Evolutionary conservation across 1,140 invertebrate species (phyloP), one percentile per base, ranked within the genome.

Genomic region (Theocolax elegans): DNA sequence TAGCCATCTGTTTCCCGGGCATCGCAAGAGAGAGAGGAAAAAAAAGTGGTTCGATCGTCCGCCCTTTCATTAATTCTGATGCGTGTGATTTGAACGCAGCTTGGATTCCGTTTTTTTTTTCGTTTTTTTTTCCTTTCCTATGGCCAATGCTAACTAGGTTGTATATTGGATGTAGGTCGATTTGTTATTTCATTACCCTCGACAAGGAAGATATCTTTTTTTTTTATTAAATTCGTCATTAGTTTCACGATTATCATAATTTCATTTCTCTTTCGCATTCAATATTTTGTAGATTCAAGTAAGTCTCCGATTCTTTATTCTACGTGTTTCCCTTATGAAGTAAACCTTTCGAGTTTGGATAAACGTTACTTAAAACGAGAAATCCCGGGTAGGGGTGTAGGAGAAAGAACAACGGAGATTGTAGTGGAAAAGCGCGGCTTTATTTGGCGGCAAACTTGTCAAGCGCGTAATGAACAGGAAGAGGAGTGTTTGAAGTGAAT

Each of bases 1-100:
- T 81, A 78, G 80, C 84, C 84, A 86, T 85, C 83, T 86, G 83
- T 85, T 85, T 76, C 82, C 78, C 78, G n/a, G 19, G 27, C 35
- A 15, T 40, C 7, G 74, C 77, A 8, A 53, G 46, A 38, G 13
- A 53, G 31, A 54, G 13, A 44, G 17, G 31, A 29, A 46, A 19
- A 31, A 1, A 46, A 42, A 51, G 9, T 7, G 19, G 48, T 25
- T 12, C 17, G 25, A 35, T 23, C 27, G 40, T 2, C 8, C 27
- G 9, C 1, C n/a, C 38, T 64, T 49, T 51, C 31, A 51, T 64
- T 64, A 64, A 19, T 8, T 51, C 40, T 64, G 46, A 51, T 21
- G 17, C 12, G 25, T 54, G 49, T 35, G 25, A 54, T 66, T 64
- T 53, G 7, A 40, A 64, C 51, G 31, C 8, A 38, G 19, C 15